Base-by-base conservation (phyloP, 1,140 invertebrate species). In the Drosophila ananassae region DNA sequence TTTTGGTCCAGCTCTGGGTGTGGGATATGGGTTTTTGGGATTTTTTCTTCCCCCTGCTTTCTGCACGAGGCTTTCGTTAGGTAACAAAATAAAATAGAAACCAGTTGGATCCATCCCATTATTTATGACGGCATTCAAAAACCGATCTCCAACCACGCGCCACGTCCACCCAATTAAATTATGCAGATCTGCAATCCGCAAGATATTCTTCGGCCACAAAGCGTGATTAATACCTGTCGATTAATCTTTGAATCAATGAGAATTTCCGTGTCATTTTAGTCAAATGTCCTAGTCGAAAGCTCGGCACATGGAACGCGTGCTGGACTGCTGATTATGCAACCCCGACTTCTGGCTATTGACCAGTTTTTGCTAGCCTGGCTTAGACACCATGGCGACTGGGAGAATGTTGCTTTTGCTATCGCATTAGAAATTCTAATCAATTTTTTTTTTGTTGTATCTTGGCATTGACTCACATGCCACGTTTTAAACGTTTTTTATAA, bases 341-440 rank as follows among this genome's bases (percentile, higher is more conserved):
- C 48, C 34, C 32, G 30, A 9, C 9, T 48, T 57, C 7, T 46
- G 51, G 25, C 28, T 22, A 17, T n/a, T 37, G 56, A 74, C 73
- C 55, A 30, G 67, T 84, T 77, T 48, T 28, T 47, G 9, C 12
- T n/a, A 8, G 22, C 47, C 12, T 28, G 46, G 50, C 67, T 56
- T 79, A 87, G 82, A 87, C 82, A 76, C 69, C 34, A 41, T 87
- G 82, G 82, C 82, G 82, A 63, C 82, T 48, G 47, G 46, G 41
- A 62, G 61, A 68, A 53, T 48, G 63, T 63, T 56, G 41, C 17
- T 44, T 32, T 50, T 41, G 21, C 32, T 30, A 10, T 21, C 12
- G 64, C 87, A 87, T 87, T 87, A 89, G 44, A 87, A 89, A 64
- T 87, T 87, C 78, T 66, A 87, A 89, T 89, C 52, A 56, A 34